Conservation (phyloP, 2,888 invertebrate species). For the Petrophora chlorosata region DNA sequence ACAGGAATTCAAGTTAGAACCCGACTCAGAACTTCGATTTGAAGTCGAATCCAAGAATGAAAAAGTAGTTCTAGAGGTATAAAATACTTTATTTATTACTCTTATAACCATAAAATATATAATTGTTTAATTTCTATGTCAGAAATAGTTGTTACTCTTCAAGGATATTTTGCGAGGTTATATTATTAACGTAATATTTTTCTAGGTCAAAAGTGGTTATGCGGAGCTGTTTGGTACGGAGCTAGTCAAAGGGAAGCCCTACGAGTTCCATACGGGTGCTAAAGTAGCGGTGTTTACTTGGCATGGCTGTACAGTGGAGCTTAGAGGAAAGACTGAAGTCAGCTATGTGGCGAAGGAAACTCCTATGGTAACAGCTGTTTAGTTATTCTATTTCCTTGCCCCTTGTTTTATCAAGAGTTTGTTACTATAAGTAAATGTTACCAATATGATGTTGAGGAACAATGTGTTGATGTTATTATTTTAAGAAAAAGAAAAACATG, state of each 20-base stretch:
- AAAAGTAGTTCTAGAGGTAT: conserved; percentile 90
- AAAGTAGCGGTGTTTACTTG: conserved; percentile 98
- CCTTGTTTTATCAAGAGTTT: too few relatives aligned
- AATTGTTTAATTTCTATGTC: too few relatives aligned
- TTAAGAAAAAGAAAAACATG: too few relatives aligned
- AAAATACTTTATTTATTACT: too few relatives aligned
- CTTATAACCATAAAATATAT: too few relatives aligned
- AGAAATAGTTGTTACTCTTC: too few relatives aligned
- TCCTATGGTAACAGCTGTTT: conserved; percentile 88
- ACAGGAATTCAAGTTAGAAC: conserved; percentile 92
- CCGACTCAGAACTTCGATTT: conserved; percentile 95
- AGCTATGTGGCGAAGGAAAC: conserved; percentile 98
- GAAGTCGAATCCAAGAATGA: conserved; percentile 95
- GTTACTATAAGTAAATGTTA: too few relatives aligned
- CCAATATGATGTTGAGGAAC: too few relatives aligned
- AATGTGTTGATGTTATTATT: too few relatives aligned
- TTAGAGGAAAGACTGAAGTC: conserved; percentile 95
- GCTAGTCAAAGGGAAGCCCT: conserved; percentile 95
- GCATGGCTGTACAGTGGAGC: conserved; percentile 95
- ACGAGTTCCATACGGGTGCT: conserved; percentile 94
- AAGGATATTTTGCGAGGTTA: too few relatives aligned
- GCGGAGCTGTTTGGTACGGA: conserved; percentile 99
- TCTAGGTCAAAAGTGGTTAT: conserved; percentile 92
- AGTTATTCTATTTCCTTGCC: too few relatives aligned
- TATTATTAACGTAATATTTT: conserved; percentile 21